A percentile compares a stretch with the other conserved stretches of the same genome.
phyloP scores from a whole-genome alignment of 2,113 vertebrate genomes.

The Alethe castanea region DNA sequence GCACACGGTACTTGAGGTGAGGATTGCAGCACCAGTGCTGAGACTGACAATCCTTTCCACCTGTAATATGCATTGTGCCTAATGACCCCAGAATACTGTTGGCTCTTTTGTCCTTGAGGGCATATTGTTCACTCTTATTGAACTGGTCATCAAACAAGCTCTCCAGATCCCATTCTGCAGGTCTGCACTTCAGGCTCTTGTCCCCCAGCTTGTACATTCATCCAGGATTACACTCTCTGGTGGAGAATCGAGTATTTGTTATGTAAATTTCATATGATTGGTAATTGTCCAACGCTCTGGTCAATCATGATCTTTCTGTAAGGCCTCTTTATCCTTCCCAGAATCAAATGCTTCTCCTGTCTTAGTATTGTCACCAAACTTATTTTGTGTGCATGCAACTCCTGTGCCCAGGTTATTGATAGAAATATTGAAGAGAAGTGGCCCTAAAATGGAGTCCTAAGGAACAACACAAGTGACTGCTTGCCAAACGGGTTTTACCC shows the following conservation, averaged over 20 bases:
- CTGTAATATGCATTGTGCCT: not conserved
- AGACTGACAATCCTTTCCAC: not conserved
- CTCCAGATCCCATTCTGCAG: not conserved
- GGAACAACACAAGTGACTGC: not conserved
- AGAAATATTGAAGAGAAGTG: not conserved
- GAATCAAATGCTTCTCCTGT: not conserved
- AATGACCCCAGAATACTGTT: not conserved
- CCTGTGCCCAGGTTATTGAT: not conserved
- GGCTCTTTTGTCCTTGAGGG: not conserved
- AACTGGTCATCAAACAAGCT: not conserved
- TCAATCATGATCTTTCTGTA: not conserved
- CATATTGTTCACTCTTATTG: not conserved
- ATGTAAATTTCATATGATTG: not conserved
- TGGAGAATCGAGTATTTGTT: not conserved
- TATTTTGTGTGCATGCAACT: not conserved
- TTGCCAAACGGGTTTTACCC: not conserved
- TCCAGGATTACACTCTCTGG: not conserved
- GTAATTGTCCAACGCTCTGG: not conserved
- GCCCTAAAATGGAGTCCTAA: not conserved
- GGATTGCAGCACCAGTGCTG: not conserved
- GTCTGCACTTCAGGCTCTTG: not conserved
- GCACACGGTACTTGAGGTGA: not conserved
- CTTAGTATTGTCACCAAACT: not conserved
- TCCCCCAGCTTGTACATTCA: accelerated
- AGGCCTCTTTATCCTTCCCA: not conserved